Base-by-base conservation (phyloP, 2,797 vertebrate species). In the Carduelis carduelis region DNA sequence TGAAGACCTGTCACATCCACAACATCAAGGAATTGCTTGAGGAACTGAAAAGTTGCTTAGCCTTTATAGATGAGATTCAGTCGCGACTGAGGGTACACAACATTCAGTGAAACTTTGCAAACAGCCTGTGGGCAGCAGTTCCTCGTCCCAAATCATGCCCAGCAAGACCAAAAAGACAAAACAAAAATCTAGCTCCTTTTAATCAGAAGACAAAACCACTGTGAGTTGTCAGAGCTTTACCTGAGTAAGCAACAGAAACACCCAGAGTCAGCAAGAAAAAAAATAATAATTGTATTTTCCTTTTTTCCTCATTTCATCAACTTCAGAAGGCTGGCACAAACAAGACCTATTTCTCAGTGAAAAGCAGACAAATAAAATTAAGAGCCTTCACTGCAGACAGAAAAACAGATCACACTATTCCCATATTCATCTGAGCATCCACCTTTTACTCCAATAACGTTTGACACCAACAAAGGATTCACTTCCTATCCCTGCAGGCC, bases 231-330 rank as follows among this genome's bases (percentile, higher is more conserved):
- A 91, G 87, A 86, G 92, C 89, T 91, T 75, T 60, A 96, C 83
- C 83, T 83, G 83, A 91, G 83, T 86, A 94, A 95, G 95, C 94
- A 95, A 77, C 34, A 77, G 84, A 95, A 96, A 97, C 47, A 39
- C 50, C 28, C 61, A n/a, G 19, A 90, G 87, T 97, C 94, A 97
- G 95, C 93, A 83, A 91, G 87, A 95, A 92, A 93, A 93, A 87
- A 89, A 90, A 65, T 0, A 89, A 22, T 52, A 87, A 83, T 26
- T 34, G 50, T 82, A 61, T 87, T 91, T 81, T 83, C 41, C 64
- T 74, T 91, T 94, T 84, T 68, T 44, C 55, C 65, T 95, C 87
- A 78, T 88, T 94, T 95, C 90, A 88, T 88, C 95, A 83, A 61
- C 90, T 91, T 94, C 57, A 75, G 68, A 85, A 87, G 61, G 60